Evolutionary conservation across 2,797 vertebrate genomes (phyloP).

Genomic region (Sparidentex hasta): DNA sequence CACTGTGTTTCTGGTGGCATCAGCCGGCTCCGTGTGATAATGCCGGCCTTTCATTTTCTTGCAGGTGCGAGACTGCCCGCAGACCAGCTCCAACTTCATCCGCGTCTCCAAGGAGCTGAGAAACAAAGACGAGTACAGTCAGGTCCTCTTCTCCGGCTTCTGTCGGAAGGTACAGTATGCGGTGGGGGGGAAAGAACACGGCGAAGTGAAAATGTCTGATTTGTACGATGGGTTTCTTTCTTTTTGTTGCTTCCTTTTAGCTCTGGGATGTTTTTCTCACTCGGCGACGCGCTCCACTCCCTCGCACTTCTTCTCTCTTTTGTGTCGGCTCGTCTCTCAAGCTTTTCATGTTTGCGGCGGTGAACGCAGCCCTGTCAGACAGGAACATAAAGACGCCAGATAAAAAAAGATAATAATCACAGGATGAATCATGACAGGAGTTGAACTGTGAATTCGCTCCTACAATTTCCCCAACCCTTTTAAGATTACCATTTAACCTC

Average conservation of each 20-base stretch:
- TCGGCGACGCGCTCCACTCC: background rate
- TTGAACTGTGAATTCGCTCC: constrained; percentile 9
- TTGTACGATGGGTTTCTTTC: constrained; percentile 39
- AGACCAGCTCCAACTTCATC: constrained; percentile 84
- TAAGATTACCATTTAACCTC: constrained; percentile 37
- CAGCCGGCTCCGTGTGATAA: background rate
- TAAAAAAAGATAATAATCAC: constrained; percentile 10
- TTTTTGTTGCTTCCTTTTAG: constrained; percentile 33
- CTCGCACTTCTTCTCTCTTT: background rate
- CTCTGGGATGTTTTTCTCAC: constrained; percentile 50
- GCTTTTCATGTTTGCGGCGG: constrained; percentile 9
- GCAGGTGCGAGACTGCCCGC: constrained; percentile 89
- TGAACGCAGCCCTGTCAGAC: constrained; percentile 19
- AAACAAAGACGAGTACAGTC: constrained; percentile 85
- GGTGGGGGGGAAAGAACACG: background rate
- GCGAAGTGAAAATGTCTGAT: constrained; percentile 24
- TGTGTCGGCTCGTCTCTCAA: constrained; percentile 30
- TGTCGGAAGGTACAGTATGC: constrained; percentile 89
- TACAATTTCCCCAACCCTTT: constrained; percentile 13
- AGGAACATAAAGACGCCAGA: background rate
- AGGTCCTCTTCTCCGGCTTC: constrained; percentile 91
- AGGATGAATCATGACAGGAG: constrained; percentile 37
- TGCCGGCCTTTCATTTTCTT: constrained; percentile 32
- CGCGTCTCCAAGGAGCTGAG: constrained; percentile 85
- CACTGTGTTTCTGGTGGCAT: background rate